A percentile compares a stretch with the other conserved stretches of the same genome.
Evolutionary conservation across 2,797 vertebrate genomes (phyloP).

Genomic region (Adelosebastes latens): DNA sequence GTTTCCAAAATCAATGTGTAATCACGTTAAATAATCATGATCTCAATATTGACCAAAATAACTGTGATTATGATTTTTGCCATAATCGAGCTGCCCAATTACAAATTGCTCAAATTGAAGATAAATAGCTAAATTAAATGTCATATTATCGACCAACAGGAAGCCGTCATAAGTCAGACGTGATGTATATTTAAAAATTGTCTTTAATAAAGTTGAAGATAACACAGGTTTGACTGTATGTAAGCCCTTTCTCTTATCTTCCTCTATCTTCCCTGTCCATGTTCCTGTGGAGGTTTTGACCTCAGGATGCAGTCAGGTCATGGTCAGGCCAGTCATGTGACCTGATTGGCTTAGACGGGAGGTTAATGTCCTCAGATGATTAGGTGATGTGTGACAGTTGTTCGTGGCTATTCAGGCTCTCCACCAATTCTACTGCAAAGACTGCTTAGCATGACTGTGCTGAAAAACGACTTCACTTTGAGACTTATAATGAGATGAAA

Average conservation of each 20-base stretch:
- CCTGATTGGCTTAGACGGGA: constrained; percentile 60
- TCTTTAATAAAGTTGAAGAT: not conserved
- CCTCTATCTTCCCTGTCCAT: not conserved
- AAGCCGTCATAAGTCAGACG: not conserved
- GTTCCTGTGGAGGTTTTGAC: constrained; percentile 10
- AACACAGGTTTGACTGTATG: not conserved
- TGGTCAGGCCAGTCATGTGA: constrained; percentile 33
- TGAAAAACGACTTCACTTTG: constrained; percentile 4
- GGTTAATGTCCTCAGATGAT: constrained; percentile 54
- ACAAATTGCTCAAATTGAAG: not conserved
- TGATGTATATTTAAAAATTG: not conserved
- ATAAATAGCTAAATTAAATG: not conserved
- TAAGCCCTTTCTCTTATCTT: not conserved
- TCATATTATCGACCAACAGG: not conserved
- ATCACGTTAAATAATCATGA: too few relatives aligned
- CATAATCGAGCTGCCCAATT: not conserved
- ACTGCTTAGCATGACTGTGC: constrained; percentile 9
- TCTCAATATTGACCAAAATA: too few relatives aligned
- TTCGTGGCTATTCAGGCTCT: not conserved
- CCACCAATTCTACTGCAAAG: not conserved
- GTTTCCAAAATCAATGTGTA: too few relatives aligned
- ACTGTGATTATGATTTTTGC: not conserved
- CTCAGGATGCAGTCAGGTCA: constrained; percentile 43
- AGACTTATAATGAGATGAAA: constrained; percentile 16
- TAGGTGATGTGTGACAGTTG: constrained; percentile 27